Percentiles rank a stretch among this genome's conserved stretches.
Conservation (phyloP, 2,113 vertebrate genomes). For the Oplegnathus fasciatus region DNA sequence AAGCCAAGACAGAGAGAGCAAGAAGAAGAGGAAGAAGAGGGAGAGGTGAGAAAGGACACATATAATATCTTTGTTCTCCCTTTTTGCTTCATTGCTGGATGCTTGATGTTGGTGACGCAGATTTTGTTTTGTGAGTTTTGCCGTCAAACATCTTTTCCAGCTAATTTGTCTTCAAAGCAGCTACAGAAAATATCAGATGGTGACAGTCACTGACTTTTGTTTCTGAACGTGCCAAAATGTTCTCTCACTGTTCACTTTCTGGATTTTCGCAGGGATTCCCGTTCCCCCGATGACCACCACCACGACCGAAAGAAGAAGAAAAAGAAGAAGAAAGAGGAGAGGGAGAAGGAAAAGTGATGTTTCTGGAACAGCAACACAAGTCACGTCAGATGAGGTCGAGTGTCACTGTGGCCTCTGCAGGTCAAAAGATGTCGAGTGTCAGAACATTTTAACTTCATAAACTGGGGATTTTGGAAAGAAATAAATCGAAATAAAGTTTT, state of each 20-base stretch:
- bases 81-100: not conserved
- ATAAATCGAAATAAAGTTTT: constrained; percentile 44
- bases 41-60: not conserved
- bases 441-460: not conserved
- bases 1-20: constrained; percentile 78
- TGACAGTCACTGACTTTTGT: not conserved
- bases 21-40: constrained; percentile 79
- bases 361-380: not conserved
- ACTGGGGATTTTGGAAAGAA: not conserved
- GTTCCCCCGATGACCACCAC: constrained; percentile 85
- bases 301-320: constrained; percentile 88
- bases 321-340: constrained; percentile 77
- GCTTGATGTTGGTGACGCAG: not conserved
- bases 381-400: constrained; percentile 1
- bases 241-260: not conserved
- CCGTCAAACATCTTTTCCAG: not conserved
- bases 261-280: constrained; percentile 83
- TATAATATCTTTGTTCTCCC: not conserved
- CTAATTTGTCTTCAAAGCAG: not conserved
- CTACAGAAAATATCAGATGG: not conserved
- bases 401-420: not conserved
- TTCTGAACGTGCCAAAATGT: not conserved
- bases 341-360: constrained; percentile 63
- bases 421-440: not conserved
- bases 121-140: not conserved